A percentile compares a stretch with the other conserved stretches of the same genome.
These are phyloP conservation scores for Glyphotaelius pellucidus DNA, from an alignment of 2,888 invertebrate genomes.

Conservation along the genomic window DNA sequence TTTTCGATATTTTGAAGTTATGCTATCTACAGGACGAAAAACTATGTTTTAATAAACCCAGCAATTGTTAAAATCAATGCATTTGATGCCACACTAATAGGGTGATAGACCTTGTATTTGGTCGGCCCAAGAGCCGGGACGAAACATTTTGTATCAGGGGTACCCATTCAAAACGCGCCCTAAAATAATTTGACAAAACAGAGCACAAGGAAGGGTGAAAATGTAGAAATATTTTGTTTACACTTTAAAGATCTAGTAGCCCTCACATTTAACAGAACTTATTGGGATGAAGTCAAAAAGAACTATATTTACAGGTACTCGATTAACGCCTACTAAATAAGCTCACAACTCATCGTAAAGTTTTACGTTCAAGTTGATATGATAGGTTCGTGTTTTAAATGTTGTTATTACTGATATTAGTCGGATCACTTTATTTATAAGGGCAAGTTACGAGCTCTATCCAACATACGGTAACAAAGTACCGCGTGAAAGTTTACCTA, in stretches of 20 bases:
- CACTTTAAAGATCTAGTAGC: not conserved
- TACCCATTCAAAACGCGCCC: not conserved
- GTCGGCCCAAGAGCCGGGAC: not conserved
- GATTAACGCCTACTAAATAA: not conserved
- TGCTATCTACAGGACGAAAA: not conserved
- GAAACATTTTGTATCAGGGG: not conserved
- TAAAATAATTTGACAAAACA: not conserved
- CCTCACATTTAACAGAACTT: not conserved
- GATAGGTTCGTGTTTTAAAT: not conserved
- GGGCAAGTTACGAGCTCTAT: not conserved
- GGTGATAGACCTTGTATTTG: not conserved
- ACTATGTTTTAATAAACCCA: not conserved
- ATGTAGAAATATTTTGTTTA: not conserved
- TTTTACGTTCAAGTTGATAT: not conserved
- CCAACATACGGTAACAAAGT: not conserved
- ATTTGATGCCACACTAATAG: not conserved
- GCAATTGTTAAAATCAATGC: not conserved
- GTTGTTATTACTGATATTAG: not conserved
- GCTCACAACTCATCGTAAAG: not conserved
- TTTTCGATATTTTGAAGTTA: not conserved
- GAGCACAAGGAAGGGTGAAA: not conserved
- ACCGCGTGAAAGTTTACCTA: slow-evolving; percentile 17
- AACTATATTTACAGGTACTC: not conserved
- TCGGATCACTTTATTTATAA: not conserved
- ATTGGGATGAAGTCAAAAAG: not conserved